A percentile compares a stretch with the other conserved stretches of the same genome.
phyloP scores from a whole-genome alignment of 1,140 invertebrate genomes.

The Ericerus pela region DNA sequence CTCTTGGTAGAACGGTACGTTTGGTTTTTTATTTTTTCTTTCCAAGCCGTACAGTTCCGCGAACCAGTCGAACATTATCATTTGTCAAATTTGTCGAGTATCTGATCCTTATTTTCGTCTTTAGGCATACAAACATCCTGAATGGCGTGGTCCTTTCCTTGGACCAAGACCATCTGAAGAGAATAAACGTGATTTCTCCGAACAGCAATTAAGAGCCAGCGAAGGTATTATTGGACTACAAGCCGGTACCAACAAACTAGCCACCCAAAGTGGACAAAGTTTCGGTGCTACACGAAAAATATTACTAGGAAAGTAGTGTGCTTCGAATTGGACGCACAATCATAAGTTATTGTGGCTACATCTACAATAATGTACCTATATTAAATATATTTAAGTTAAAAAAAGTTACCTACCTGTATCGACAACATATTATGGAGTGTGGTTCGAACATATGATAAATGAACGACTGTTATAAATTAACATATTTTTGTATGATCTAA shows the following conservation, averaged over 20 bases:
- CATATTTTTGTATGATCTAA: too few relatives aligned
- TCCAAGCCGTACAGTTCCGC: background rate
- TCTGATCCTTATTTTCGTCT: background rate
- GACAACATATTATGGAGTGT: too few relatives aligned
- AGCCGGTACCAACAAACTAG: conserved; percentile 90
- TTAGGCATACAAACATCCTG: conserved; percentile 74
- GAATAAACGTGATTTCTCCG: conserved; percentile 78
- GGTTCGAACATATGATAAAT: too few relatives aligned
- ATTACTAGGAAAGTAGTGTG: conserved; percentile 74
- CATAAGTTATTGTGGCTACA: too few relatives aligned
- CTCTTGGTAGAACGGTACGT: conserved; percentile 76
- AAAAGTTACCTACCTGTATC: too few relatives aligned
- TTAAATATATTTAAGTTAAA: too few relatives aligned
- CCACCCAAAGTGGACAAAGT: conserved; percentile 80
- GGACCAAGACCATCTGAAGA: conserved; percentile 83
- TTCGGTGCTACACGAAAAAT: conserved; percentile 83
- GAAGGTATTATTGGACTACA: conserved; percentile 83
- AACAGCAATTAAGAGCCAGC: conserved; percentile 79
- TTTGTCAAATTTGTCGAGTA: background rate
- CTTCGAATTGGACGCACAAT: conserved; percentile 5
- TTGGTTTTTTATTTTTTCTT: background rate
- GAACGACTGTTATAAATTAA: too few relatives aligned
- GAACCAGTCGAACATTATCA: background rate
- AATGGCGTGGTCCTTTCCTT: conserved; percentile 75
- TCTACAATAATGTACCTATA: too few relatives aligned